Percentiles rank a stretch among this genome's conserved stretches.
Evolutionary conservation across 2,797 vertebrate genomes (phyloP).

Genomic region (Tapirus indicus): DNA sequence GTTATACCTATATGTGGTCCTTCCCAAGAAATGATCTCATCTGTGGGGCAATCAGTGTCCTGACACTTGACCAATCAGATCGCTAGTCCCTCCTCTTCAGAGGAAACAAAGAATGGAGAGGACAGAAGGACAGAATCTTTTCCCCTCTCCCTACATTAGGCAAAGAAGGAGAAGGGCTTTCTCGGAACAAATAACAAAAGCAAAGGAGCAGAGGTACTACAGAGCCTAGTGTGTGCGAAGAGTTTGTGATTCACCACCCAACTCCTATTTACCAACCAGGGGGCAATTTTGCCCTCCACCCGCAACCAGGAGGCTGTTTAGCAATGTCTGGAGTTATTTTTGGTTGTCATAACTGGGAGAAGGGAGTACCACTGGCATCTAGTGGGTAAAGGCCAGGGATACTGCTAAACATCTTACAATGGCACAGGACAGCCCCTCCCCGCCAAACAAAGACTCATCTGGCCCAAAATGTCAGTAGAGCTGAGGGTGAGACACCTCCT

Average conservation of each 20-base stretch:
- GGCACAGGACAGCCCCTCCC: not conserved
- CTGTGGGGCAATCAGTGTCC: not conserved
- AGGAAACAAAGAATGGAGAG: not conserved
- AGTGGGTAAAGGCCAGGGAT: not conserved
- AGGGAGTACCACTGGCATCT: not conserved
- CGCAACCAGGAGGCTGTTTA: not conserved
- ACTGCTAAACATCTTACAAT: not conserved
- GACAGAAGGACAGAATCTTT: not conserved
- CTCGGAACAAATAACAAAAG: not conserved
- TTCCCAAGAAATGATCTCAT: not conserved
- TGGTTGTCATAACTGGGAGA: not conserved
- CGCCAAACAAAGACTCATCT: not conserved
- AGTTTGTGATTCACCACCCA: not conserved
- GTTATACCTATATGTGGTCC: not conserved
- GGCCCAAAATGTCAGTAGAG: not conserved
- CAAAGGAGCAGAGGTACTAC: not conserved
- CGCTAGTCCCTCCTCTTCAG: not conserved
- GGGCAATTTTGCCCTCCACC: not conserved
- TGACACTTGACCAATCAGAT: not conserved
- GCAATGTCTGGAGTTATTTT: not conserved
- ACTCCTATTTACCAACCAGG: not conserved
- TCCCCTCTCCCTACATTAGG: not conserved
- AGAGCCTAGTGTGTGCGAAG: not conserved
- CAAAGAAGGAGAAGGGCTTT: not conserved
- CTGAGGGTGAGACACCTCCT: not conserved